Conservation (phyloP, 2,113 vertebrate species). For the Nibea coibor region DNA sequence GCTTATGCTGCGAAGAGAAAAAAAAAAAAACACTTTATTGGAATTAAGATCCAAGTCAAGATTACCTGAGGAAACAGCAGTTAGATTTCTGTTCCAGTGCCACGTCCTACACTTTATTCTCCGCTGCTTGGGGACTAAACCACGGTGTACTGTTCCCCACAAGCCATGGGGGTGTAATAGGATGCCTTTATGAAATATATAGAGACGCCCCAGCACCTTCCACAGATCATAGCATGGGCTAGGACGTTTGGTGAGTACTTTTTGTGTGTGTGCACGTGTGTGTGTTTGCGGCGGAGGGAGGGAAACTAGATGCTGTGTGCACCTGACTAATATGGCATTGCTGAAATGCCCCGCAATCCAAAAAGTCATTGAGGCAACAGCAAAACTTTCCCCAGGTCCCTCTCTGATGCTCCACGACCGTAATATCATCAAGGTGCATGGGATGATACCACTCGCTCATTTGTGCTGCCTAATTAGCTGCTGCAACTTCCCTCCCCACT, state of each 20-base stretch:
- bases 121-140: constrained; percentile 69
- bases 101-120: constrained; percentile 76
- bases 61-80: constrained; percentile 83
- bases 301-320: constrained; percentile 6
- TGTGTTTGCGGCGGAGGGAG: constrained; percentile 2
- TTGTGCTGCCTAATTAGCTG: constrained; percentile 78
- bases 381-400: constrained; percentile 37
- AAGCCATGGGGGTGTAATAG: constrained; percentile 77
- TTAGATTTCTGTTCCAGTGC: constrained; percentile 80
- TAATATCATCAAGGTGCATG: constrained; percentile 72
- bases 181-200: constrained; percentile 82
- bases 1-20: constrained; percentile 69
- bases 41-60: constrained; percentile 87
- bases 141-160: constrained; percentile 62
- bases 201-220: constrained; percentile 58
- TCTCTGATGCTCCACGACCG: constrained; percentile 39
- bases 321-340: constrained; percentile 33
- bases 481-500: constrained; percentile 60
- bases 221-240: constrained; percentile 68
- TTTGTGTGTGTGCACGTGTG: constrained; percentile 5
- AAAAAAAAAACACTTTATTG: constrained; percentile 83
- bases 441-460: constrained; percentile 72
- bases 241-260: constrained; percentile 39
- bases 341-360: constrained; percentile 19
- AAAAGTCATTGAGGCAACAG: constrained; percentile 39